These are phyloP conservation scores for Xestia rhomboidea DNA, from an alignment of 2,888 invertebrate species.

Conservation along the genomic window DNA sequence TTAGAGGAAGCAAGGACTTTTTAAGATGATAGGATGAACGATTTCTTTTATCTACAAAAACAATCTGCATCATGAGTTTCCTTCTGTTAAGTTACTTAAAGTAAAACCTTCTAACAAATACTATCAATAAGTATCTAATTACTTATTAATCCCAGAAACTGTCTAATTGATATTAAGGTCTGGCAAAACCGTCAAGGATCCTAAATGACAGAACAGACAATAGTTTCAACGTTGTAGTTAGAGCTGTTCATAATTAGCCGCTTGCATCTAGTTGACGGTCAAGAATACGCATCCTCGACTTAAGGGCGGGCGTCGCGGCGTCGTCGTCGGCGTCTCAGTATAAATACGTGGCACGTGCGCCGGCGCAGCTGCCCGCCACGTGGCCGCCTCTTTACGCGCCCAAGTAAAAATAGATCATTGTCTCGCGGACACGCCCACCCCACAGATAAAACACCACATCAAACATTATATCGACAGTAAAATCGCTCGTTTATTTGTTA, in stretches of 20 bases:
- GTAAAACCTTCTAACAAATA: neutral
- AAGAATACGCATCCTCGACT: slow-evolving; percentile 63
- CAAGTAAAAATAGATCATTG: slow-evolving; percentile 89
- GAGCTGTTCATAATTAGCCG: slow-evolving; percentile 13
- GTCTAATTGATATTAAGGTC: neutral
- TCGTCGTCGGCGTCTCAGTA: slow-evolving; percentile 75
- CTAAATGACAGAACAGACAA: neutral
- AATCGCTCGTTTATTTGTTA: slow-evolving; percentile 83
- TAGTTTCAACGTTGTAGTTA: neutral
- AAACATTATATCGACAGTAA: slow-evolving; percentile 83
- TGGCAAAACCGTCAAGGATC: neutral
- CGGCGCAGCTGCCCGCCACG: slow-evolving; percentile 89
- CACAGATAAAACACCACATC: slow-evolving; percentile 89
- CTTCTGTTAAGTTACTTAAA: neutral
- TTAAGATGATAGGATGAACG: neutral
- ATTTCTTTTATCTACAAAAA: neutral
- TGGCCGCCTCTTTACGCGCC: slow-evolving; percentile 86
- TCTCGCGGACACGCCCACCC: slow-evolving; percentile 87
- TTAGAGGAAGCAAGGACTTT: neutral
- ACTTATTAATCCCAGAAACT: neutral
- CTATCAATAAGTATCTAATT: neutral
- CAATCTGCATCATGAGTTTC: neutral
- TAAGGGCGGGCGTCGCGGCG: slow-evolving; percentile 78
- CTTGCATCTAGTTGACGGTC: slow-evolving; percentile 59
- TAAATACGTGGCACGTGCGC: slow-evolving; percentile 89